Conservation (phyloP, 2,113 vertebrate genomes). For the Pelodiscus sinensis region DNA sequence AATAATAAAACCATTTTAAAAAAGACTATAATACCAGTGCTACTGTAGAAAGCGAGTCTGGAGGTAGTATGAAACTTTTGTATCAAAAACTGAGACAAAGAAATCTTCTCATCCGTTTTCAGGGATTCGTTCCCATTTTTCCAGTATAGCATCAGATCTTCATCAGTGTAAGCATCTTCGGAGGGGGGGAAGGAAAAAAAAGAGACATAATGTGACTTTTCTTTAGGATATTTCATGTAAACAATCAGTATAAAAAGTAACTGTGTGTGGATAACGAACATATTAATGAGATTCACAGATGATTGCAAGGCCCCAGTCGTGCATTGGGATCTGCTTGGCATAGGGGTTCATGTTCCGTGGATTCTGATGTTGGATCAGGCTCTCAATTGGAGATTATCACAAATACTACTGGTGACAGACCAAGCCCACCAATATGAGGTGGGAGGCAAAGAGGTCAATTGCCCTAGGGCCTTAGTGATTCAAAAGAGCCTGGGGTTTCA, state of each 20-base stretch:
- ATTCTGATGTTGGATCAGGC: background rate
- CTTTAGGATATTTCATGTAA: background rate
- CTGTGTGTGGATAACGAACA: background rate
- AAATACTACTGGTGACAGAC: too few relatives aligned
- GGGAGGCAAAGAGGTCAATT: too few relatives aligned
- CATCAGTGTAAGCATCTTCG: constrained; percentile 95
- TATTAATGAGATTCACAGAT: background rate
- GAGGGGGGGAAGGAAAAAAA: constrained; percentile 5
- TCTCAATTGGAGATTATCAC: background rate
- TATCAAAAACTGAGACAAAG: constrained; percentile 96
- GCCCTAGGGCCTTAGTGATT: too few relatives aligned
- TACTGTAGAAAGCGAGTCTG: constrained; percentile 95
- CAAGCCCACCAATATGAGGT: background rate
- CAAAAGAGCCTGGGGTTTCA: too few relatives aligned
- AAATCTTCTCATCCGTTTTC: constrained; percentile 93
- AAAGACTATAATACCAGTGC: constrained; percentile 84
- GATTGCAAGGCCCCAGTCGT: background rate
- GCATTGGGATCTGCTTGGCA: background rate
- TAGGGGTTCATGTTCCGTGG: background rate
- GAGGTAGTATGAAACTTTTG: constrained; percentile 96
- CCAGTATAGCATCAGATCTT: constrained; percentile 98
- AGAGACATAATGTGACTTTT: background rate
- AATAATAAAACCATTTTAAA: background rate
- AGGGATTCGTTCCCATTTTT: constrained; percentile 94
- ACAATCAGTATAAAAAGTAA: background rate